These are phyloP conservation scores for Vannuccia rotundouncinata DNA, from an alignment of 2,888 invertebrate species.

Conservation along the genomic window DNA sequence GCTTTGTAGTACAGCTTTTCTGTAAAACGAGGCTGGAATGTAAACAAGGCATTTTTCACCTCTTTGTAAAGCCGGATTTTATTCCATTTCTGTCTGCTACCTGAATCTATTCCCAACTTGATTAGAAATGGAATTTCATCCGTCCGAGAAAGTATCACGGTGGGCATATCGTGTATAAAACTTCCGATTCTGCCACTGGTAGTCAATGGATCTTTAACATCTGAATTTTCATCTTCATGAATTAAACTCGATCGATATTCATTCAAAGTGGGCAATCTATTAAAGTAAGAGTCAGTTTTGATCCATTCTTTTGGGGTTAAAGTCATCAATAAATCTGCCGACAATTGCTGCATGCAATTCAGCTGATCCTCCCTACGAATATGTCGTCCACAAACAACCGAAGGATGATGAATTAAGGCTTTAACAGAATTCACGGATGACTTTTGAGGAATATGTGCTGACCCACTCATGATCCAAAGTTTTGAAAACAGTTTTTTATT, in stretches of 20 bases:
- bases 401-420: neutral
- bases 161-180: constrained; percentile 3
- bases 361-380: neutral
- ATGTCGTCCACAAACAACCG: constrained; percentile 7
- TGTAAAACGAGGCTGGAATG: neutral
- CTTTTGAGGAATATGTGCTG: neutral
- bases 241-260: constrained; percentile 14
- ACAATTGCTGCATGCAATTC: constrained; percentile 4
- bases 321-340: constrained; percentile 1
- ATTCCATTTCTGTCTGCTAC: neutral
- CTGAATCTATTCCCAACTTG: neutral
- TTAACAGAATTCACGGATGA: neutral
- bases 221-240: neutral
- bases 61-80: neutral
- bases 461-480: constrained; percentile 18
- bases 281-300: constrained; percentile 6
- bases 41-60: neutral
- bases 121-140: constrained; percentile 3
- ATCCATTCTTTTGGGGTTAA: constrained; percentile 27
- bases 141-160: neutral
- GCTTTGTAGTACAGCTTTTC: neutral
- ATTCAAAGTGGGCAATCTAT: neutral
- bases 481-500: constrained; percentile 22
- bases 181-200: neutral
- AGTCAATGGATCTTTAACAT: neutral